These are phyloP conservation scores for Bradypodion pumilum DNA, from an alignment of 2,797 vertebrate genomes.

Conservation along the genomic window DNA sequence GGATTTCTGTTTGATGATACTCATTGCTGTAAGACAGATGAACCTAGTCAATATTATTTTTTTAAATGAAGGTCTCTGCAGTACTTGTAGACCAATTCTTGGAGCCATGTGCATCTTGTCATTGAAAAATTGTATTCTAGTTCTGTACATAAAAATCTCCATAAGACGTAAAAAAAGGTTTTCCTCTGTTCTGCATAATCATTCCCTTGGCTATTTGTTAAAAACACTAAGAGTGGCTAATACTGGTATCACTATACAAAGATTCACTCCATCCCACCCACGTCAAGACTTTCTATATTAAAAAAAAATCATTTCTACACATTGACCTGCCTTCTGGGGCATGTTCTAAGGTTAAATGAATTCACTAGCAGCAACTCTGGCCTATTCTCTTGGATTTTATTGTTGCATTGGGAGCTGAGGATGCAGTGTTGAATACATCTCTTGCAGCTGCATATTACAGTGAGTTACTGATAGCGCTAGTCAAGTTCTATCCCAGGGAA, in stretches of 20 bases:
- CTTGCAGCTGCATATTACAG: background rate
- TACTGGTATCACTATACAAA: background rate
- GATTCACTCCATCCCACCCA: no score
- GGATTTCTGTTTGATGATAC: slow-evolving; percentile 51
- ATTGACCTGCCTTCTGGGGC: background rate
- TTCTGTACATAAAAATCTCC: no score
- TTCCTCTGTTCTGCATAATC: background rate
- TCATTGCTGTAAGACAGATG: background rate
- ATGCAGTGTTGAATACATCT: background rate
- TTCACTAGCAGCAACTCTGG: background rate
- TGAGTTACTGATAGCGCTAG: background rate
- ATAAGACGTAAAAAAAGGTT: background rate
- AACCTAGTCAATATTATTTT: slow-evolving; percentile 29
- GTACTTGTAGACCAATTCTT: background rate
- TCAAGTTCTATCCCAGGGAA: background rate
- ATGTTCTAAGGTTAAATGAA: background rate
- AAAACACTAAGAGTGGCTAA: background rate
- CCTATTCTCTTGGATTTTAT: background rate
- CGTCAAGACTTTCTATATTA: background rate
- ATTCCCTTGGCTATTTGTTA: background rate
- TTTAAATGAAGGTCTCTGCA: background rate
- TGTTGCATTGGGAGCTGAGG: background rate
- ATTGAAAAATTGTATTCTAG: background rate
- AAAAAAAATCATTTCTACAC: background rate
- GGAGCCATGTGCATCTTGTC: background rate